phyloP scores from a whole-genome alignment of 2,888 invertebrate species.

The Dyspetes luteomarginatus region DNA sequence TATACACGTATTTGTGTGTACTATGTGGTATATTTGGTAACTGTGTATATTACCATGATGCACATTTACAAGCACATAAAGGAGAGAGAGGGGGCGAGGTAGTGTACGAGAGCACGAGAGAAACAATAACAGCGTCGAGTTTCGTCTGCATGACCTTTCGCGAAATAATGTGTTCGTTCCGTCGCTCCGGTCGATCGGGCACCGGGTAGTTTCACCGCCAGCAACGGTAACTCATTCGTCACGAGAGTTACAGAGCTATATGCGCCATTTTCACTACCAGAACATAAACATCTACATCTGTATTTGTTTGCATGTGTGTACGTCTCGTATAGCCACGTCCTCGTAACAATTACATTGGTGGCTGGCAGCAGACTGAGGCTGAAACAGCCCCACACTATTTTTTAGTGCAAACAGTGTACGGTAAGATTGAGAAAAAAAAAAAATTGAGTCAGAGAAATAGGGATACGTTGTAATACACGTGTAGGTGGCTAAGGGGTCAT shows the following conservation, averaged over 20 bases:
- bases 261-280: constrained; percentile 35
- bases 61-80: not conserved
- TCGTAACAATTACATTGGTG: not conserved
- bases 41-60: not conserved
- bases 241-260: constrained; percentile 6
- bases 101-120: constrained; percentile 29
- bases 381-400: not conserved
- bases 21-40: not conserved
- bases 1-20: constrained; percentile 1
- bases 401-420: not conserved
- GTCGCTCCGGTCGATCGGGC: constrained; percentile 35
- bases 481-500: constrained; percentile 46
- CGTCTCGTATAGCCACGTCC: not conserved
- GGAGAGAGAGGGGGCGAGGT: not conserved
- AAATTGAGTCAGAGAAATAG: not conserved
- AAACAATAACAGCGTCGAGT: constrained; percentile 57
- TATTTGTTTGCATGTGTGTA: constrained; percentile 9
- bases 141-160: constrained; percentile 47
- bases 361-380: not conserved
- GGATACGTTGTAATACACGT: constrained; percentile 7
- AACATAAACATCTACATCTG: not conserved
- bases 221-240: constrained; percentile 51
- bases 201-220: constrained; percentile 45
- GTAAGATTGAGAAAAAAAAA: not conserved
- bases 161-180: constrained; percentile 47